Conservation (phyloP, 1,140 invertebrate species). For the Augochlora pura region DNA sequence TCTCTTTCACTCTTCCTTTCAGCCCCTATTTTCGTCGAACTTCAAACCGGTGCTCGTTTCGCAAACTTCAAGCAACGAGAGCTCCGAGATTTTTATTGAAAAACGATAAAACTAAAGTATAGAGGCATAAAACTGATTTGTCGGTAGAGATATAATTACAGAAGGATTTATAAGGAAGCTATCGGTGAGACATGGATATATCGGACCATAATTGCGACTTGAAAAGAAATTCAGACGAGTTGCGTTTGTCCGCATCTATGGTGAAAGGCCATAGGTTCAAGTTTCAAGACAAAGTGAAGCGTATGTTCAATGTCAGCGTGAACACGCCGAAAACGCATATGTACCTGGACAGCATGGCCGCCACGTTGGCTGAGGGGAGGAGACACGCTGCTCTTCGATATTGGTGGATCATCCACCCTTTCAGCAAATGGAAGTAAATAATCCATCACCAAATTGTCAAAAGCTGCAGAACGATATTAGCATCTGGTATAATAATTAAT, state of each 20-base stretch:
- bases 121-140: too few relatives aligned
- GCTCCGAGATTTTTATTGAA: too few relatives aligned
- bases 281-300: not conserved
- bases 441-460: not conserved
- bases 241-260: not conserved
- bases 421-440: constrained; percentile 68
- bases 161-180: not conserved
- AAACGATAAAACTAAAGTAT: too few relatives aligned
- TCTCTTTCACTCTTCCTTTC: not conserved
- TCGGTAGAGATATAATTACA: too few relatives aligned
- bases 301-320: constrained; percentile 43
- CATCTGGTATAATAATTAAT: not conserved
- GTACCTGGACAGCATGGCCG: constrained; percentile 66
- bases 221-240: not conserved
- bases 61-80: not conserved
- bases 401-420: constrained; percentile 75
- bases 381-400: constrained; percentile 55
- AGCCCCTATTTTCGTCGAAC: not conserved
- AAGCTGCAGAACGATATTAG: not conserved
- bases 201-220: constrained; percentile 27
- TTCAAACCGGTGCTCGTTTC: not conserved
- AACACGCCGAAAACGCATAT: constrained; percentile 64
- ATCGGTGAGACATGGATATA: constrained; percentile 10
- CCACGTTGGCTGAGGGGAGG: constrained; percentile 63
- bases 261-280: not conserved